Conservation (phyloP, 2,888 invertebrate genomes). For the Ecdyonurus torrentis region DNA sequence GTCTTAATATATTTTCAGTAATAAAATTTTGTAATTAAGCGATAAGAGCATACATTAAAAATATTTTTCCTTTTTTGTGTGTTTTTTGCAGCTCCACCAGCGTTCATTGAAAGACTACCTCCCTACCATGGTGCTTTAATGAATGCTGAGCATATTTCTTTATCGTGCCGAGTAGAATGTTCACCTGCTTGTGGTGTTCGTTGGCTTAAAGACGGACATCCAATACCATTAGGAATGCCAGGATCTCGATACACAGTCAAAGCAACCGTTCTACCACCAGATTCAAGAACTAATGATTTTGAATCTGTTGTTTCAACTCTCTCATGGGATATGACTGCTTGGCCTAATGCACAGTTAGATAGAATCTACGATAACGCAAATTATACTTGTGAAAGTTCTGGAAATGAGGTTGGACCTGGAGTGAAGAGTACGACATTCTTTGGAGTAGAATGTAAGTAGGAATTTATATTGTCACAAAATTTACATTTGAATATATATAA, state of each 20-base stretch:
- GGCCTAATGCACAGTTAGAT: slow-evolving; percentile 62
- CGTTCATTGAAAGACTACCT: slow-evolving; percentile 67
- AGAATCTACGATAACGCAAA: slow-evolving; percentile 58
- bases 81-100: slow-evolving; percentile 56
- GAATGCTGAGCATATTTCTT: slow-evolving; percentile 44
- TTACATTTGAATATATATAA: too few relatives aligned
- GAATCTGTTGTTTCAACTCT: slow-evolving; percentile 77
- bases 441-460: slow-evolving; percentile 72
- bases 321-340: slow-evolving; percentile 74
- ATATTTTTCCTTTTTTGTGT: too few relatives aligned
- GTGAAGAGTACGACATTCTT: slow-evolving; percentile 73
- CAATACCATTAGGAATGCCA: slow-evolving; percentile 35
- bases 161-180: slow-evolving; percentile 80
- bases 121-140: slow-evolving; percentile 37
- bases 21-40: too few relatives aligned
- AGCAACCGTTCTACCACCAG: slow-evolving; percentile 48
- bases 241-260: slow-evolving; percentile 41
- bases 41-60: too few relatives aligned
- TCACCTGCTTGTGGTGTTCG: slow-evolving; percentile 69
- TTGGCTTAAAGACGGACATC: slow-evolving; percentile 65
- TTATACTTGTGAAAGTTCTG: slow-evolving; percentile 68
- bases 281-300: slow-evolving; percentile 67
- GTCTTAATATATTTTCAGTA: too few relatives aligned
- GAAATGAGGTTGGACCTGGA: slow-evolving; percentile 59
- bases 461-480: neutral